Base-by-base conservation (phyloP, 1,140 invertebrate species). In the Drosophila murphyi region DNA sequence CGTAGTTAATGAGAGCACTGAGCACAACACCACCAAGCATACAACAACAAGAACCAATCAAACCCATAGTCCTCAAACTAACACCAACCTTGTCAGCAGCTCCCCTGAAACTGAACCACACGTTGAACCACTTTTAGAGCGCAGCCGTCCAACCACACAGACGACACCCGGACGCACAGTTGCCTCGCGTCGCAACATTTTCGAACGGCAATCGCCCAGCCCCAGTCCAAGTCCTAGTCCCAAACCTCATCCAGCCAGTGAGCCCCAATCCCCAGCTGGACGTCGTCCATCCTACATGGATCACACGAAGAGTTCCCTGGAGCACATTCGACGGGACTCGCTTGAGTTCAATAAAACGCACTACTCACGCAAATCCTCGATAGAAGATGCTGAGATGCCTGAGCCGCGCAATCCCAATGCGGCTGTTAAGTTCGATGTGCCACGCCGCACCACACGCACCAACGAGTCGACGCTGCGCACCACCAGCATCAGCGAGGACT, bases 371-470 rank as follows among this genome's bases (percentile, higher is more conserved):
- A 92, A 91, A 50, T 82, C 90, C 0, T 91, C 91, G 0, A 54
- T 82, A 5, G 87, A 92, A 5, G 83, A 86, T 34, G 87, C 90
- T 1, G 32, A 57, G 3, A 50, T 37, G 0, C 60, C 79, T 0
- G 90, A 92, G 41, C 77, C 77, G 28, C 76, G 74, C 32, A 89
- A 91, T 57, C 80, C 89, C 6, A 93, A 88, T 65, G 59, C 81
- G 1, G 70, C 83, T 3, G 95, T 94, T 0, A 95, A 95, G 76
- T 96, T 96, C 81, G 95, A 95, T 39, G 94, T 96, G 31, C 91
- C 88, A 0, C 55, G 72, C 4, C 83, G 85, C 37, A 67, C 60
- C 28, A 10, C 61, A 5, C 61, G 52, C 5, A 34, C 39, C 35
- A 56, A 54, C 39, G 39, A 43, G 10, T 12, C 10, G n/a, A 47